Evolutionary conservation across 2,888 invertebrate species (phyloP), one percentile per base, ranked within the genome.

Genomic region (Melanophora roralis): DNA sequence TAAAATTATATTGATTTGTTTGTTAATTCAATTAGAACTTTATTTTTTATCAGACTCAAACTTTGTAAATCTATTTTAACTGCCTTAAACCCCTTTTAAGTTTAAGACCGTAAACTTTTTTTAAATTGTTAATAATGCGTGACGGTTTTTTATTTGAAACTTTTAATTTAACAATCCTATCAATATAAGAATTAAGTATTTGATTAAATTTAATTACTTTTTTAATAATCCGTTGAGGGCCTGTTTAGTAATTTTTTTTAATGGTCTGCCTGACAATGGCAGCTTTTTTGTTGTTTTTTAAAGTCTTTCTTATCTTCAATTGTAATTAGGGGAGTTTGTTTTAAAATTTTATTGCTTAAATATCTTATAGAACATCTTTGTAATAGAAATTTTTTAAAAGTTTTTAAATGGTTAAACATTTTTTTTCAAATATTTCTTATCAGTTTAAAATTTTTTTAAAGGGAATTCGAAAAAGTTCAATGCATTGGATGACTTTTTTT

Each of bases 11-110:
- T 57, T 78, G 57, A 62, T 67, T 73, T 40, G 21, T 72, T 68
- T 72, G 60, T 60, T 14, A 60, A 60, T 19, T 62, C 60, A 78
- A 78, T 78, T 67, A 67, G 65, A 53, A 71, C 27, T 3, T 69
- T n/a, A 32, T 43, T 5, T 7, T 4, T 43, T 6, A 16, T 7
- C 1, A 19, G 19, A 16, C 11, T 45, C 8, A 21, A 11, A 9
- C 21, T 21, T 27, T n/a, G n/a, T n/a, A 27, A 27, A 27, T 27
- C 4, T 27, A 27, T 3, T 27, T 27, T 27, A 27, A 27, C n/a
- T n/a, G 27, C 6, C 27, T 27, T 27, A n/a, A n/a, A n/a, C n/a
- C 6, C 27, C 6, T 27, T 27, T 3, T 6, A 21, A 4, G 2
- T 11, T 11, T 9, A 36, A 36, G 36, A 36, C 5, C 1, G 9